Evolutionary conservation across 2,888 invertebrate genomes (phyloP).

Genomic region (Lampropteryx suffumata): DNA sequence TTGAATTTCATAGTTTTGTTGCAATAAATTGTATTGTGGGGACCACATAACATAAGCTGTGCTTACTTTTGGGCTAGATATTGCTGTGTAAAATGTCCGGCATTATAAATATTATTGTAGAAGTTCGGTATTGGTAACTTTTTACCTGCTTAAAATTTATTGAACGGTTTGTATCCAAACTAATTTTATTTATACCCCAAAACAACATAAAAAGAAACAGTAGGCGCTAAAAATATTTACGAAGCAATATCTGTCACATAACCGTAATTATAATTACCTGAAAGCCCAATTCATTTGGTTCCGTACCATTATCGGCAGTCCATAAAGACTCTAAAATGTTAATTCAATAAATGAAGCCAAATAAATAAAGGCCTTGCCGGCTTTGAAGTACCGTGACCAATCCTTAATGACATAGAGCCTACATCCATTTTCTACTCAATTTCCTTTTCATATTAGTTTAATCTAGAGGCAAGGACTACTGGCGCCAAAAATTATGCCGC

Average conservation of each 20-base stretch:
- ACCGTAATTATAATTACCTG: constrained; percentile 72
- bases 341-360: constrained; percentile 80
- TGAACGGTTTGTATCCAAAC: constrained; percentile 5
- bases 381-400: constrained; percentile 71
- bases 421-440: constrained; percentile 81
- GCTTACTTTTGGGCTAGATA: too few species aligned
- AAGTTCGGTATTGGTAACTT: background rate
- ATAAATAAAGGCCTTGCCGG: constrained; percentile 71
- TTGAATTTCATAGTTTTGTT: background rate
- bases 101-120: too few species aligned
- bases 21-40: background rate
- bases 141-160: background rate
- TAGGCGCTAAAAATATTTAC: constrained; percentile 45
- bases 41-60: too few species aligned
- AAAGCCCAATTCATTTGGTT: constrained; percentile 70
- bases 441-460: constrained; percentile 83
- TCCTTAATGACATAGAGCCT: constrained; percentile 80
- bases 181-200: constrained; percentile 18
- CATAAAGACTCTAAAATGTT: constrained; percentile 75
- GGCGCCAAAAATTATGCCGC: constrained; percentile 82
- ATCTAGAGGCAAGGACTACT: constrained; percentile 80
- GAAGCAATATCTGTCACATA: constrained; percentile 65
- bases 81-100: too few species aligned
- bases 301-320: constrained; percentile 69
- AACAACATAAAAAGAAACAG: constrained; percentile 21